Percentiles rank a stretch among this genome's conserved stretches.
Evolutionary conservation across 2,113 vertebrate genomes (phyloP).

Genomic region (Limanda limanda): DNA sequence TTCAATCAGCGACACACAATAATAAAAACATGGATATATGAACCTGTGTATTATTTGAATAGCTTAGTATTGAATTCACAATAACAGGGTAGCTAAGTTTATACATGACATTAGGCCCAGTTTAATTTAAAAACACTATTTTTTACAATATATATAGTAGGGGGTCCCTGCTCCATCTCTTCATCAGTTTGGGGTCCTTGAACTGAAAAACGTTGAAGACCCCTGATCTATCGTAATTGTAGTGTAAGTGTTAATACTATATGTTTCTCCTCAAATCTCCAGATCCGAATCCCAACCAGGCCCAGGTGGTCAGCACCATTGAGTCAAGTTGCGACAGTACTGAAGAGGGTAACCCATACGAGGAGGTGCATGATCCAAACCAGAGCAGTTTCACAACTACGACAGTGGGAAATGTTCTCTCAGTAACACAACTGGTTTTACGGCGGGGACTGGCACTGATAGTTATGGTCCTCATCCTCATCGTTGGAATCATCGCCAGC

Average conservation of each 20-base stretch:
- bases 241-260: not conserved
- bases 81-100: too few relatives aligned
- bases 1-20: too few relatives aligned
- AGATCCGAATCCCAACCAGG: conserved; percentile 33
- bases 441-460: conserved; percentile 71
- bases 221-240: not conserved
- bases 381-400: conserved; percentile 17
- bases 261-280: conserved; percentile 5
- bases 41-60: too few relatives aligned
- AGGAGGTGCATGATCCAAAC: too few relatives aligned
- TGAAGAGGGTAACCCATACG: conserved; percentile 18
- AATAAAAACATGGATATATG: too few relatives aligned
- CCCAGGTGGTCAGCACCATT: not conserved
- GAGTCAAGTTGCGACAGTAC: conserved; percentile 4
- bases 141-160: too few relatives aligned
- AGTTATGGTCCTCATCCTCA: conserved; percentile 70
- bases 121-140: too few relatives aligned
- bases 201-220: too few relatives aligned
- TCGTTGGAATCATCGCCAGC: conserved; percentile 60
- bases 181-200: too few relatives aligned
- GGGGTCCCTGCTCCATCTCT: too few relatives aligned
- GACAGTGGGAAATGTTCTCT: conserved; percentile 68
- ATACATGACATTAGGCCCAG: too few relatives aligned
- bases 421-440: conserved; percentile 74
- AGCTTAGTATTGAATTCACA: too few relatives aligned